Conservation (phyloP, 2,888 invertebrate genomes). For the Macaria notata region DNA sequence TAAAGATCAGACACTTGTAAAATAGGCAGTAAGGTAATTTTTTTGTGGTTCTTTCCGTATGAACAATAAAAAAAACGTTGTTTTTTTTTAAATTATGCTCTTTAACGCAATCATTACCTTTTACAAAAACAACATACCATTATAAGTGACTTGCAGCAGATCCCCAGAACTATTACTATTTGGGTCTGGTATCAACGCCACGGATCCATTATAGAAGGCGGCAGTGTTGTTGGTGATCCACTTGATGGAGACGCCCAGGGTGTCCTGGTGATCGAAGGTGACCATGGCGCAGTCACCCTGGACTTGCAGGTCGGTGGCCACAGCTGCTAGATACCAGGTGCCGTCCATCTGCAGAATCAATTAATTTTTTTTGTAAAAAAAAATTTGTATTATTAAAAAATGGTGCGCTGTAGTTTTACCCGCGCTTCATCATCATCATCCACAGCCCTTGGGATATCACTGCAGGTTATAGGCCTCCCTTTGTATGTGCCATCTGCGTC, state of each 20-base stretch:
- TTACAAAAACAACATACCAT: constrained; percentile 46
- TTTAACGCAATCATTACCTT: not conserved
- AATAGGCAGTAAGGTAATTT: no score
- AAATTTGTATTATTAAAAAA: no score
- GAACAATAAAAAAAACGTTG: no score
- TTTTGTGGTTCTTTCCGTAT: no score
- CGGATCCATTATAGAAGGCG: constrained; percentile 66
- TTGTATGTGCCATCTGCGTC: no score
- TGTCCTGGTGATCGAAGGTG: constrained; percentile 68
- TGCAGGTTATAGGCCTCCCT: no score
- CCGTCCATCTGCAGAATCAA: constrained; percentile 59
- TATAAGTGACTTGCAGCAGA: constrained; percentile 61
- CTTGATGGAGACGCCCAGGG: constrained; percentile 66
- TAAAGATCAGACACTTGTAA: no score
- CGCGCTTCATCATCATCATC: no score
- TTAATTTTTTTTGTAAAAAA: not conserved
- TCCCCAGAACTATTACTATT: constrained; percentile 61
- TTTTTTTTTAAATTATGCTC: no score
- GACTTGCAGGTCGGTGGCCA: constrained; percentile 58
- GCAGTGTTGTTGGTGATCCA: constrained; percentile 68
- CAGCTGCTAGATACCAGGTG: constrained; percentile 65
- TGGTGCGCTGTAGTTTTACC: no score
- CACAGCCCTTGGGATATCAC: no score
- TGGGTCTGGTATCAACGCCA: constrained; percentile 58
- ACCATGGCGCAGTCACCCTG: constrained; percentile 68